Base-by-base conservation (phyloP, 2,797 vertebrate genomes). In the Poeciliopsis gracilis region DNA sequence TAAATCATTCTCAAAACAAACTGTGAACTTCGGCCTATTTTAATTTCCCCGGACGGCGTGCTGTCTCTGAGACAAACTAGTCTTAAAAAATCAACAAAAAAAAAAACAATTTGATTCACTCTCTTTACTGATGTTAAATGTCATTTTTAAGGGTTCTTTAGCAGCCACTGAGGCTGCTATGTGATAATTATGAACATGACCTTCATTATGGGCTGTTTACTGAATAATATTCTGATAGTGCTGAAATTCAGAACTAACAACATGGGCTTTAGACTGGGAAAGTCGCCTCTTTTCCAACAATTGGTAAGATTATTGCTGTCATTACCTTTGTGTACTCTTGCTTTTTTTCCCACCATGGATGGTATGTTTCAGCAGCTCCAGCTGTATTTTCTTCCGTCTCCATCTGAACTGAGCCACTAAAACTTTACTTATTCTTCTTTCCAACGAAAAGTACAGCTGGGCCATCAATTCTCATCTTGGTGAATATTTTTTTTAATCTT, bases 61-160 rank as follows among this genome's bases (percentile, higher is more conserved):
- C 6, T 30, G 46, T 53, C 30, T 69, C 46, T 51, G 13, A 41
- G 55, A 61, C 57, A 46, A 47, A 53, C 11, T 30, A 30, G 38
- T 25, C 23, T 9, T 23, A 9, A 10, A 23, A 51, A 23, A 8
- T n/a, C n/a, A 20, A 15, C 1, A 13, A 46, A 0, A 45, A 46
- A 47, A 47, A 8, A 49, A 49, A 23, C 36, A 38, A 72, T 77
- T 49, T 76, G 59, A 67, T 23, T 45, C 15, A 20, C 12, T 75
- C 47, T 61, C 25, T 41, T 69, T 73, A 57, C 47, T 36, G 41
- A 46, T 49, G 53, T 47, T 38, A 78, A 72, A 78, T 61, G 49
- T 36, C 41, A 59, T 72, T 16, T 72, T 77, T 25, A 57, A 59
- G 41, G 20, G 20, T 59, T 59, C 36, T 47, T 47, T 77, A 7